Evolutionary conservation across 1,140 invertebrate species (phyloP), one percentile per base, ranked within the genome.

Genomic region (Ostrea edulis): DNA sequence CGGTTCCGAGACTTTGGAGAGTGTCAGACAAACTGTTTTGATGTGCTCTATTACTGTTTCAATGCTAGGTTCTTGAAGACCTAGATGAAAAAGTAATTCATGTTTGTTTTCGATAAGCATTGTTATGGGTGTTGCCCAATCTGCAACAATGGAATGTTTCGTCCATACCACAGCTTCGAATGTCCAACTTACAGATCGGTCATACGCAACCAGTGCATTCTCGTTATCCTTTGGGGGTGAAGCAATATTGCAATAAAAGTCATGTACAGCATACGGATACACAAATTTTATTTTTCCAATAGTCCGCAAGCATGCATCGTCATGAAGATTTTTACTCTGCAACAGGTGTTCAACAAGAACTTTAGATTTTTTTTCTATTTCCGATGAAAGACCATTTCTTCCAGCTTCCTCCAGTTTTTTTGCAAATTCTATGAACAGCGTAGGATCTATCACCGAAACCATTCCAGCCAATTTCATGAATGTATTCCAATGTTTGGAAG

Each of bases 381-480:
- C 44, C 7, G 35, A n/a, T 51, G 81, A 25, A 14, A 51, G n/a
- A 17, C 44, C 44, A 5, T 14, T 29, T 44, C 22, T 20, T 4
- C 81, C 44, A 51, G 35, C 29, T n/a, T 14, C 7, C 22, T 82
- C 81, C 20, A 51, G 17, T 17, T 82, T 8, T 22, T 17, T 51
- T 82, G 81, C 81, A 82, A 82, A 82, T 51, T 51, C 44, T 0
- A 82, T n/a, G 17, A 82, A 82, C 29, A 82, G 35, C 7, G 20
- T 11, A 20, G 81, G 17, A 51, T 29, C 44, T 22, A 82, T 20
- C 14, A 51, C 81, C 20, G 81, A 25, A 25, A 52, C 44, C 52
- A 82, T 52, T 12, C 81, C 81, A 52, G 81, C 81, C 12, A 51
- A 9, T 20, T 11, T 51, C 81, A 82, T 82, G 35, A 82, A 82